Percentiles rank a stretch among this genome's conserved stretches.
These are phyloP conservation scores for Sminthurides bifidus DNA, from an alignment of 1,140 invertebrate species.

Conservation along the genomic window DNA sequence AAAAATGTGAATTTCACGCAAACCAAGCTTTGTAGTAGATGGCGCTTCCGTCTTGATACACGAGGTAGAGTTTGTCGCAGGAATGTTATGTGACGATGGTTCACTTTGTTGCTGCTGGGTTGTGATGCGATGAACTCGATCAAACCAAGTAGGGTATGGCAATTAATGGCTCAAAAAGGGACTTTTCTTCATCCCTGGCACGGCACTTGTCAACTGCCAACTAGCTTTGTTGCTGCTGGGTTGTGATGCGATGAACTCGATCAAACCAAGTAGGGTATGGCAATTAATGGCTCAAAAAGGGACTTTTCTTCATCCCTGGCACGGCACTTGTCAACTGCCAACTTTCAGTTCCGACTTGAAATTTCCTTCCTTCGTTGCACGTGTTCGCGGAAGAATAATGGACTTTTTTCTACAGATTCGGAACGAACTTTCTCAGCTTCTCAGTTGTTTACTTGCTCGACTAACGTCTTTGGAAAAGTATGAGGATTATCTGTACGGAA, in stretches of 20 bases:
- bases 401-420: slow-evolving; percentile 31
- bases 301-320: neutral
- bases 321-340: neutral
- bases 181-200: neutral
- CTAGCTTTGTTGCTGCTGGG: no score
- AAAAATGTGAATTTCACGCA: no score
- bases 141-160: neutral
- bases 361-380: slow-evolving; percentile 1
- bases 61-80: no score
- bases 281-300: neutral
- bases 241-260: no score
- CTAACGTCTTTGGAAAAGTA: slow-evolving; percentile 39
- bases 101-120: no score
- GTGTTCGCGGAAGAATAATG: neutral
- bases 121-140: no score
- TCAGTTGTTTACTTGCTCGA: slow-evolving; percentile 41
- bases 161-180: neutral
- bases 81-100: no score
- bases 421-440: slow-evolving; percentile 39
- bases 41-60: no score
- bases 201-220: neutral
- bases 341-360: neutral
- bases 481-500: slow-evolving; percentile 49
- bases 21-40: no score
- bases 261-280: neutral